phyloP scores from a whole-genome alignment of 2,113 vertebrate species.

The Oryzias melastigma region DNA sequence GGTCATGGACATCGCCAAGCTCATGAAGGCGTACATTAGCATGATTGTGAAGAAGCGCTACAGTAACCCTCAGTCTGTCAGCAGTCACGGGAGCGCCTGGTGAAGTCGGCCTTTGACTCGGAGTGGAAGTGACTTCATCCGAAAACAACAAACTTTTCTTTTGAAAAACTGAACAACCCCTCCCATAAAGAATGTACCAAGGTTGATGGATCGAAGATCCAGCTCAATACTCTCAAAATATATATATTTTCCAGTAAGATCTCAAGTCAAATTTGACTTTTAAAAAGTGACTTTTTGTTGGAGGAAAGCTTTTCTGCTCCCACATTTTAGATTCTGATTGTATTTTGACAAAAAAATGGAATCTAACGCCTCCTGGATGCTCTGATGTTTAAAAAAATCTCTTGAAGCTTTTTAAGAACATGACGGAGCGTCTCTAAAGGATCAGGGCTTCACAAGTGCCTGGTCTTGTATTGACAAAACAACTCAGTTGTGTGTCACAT shows the following conservation, averaged over 20 bases:
- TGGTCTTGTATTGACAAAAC: slow-evolving; percentile 9
- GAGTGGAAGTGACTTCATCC: no score
- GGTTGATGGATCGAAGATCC: no score
- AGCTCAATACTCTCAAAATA: no score
- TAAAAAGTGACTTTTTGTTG: slow-evolving; percentile 5
- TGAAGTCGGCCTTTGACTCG: slow-evolving; percentile 55
- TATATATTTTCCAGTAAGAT: no score
- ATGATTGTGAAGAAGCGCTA: slow-evolving; percentile 98
- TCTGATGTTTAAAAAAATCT: no score
- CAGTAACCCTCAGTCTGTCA: slow-evolving; percentile 90
- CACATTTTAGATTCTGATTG: not conserved
- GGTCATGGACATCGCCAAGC: slow-evolving; percentile 97
- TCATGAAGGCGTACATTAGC: slow-evolving; percentile 99
- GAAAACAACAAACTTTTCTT: no score
- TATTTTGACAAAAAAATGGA: no score
- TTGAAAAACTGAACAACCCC: no score
- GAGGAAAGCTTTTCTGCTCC: not conserved
- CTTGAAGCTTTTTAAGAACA: not conserved
- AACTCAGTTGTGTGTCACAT: no score
- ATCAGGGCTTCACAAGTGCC: slow-evolving; percentile 52
- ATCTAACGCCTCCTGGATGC: no score
- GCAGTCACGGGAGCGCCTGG: slow-evolving; percentile 89
- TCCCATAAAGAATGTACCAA: no score
- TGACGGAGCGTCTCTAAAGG: slow-evolving; percentile 4
- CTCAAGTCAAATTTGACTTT: not conserved